A percentile compares a stretch with the other conserved stretches of the same genome.
Conservation (phyloP, 2,888 invertebrate species). For the Catocala nupta region DNA sequence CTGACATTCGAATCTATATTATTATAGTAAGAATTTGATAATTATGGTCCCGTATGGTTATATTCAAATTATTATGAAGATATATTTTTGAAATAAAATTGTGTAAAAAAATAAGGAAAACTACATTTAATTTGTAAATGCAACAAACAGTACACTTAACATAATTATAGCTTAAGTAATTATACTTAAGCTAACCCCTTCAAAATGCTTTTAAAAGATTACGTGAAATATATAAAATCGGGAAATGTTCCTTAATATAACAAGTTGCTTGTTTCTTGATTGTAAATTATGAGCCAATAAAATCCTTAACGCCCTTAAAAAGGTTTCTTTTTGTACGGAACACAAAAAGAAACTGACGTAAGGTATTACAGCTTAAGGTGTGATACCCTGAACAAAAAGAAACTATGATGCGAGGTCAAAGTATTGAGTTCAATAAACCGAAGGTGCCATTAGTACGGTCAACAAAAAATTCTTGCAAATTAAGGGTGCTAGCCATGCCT, state of each 20-base stretch:
- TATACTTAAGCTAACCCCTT: too few relatives aligned
- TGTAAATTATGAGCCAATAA: constrained; percentile 4
- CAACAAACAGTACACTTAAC: too few relatives aligned
- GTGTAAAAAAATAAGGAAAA: too few relatives aligned
- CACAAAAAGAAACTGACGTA: constrained; percentile 9
- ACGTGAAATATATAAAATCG: background rate
- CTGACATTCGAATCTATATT: too few relatives aligned
- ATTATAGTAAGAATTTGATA: too few relatives aligned
- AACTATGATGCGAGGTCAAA: constrained; percentile 1
- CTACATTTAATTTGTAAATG: too few relatives aligned
- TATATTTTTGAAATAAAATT: too few relatives aligned
- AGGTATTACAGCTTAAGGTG: constrained; percentile 9
- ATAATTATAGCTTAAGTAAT: too few relatives aligned
- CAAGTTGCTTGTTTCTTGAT: background rate
- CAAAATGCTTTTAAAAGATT: too few relatives aligned
- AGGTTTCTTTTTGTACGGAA: background rate
- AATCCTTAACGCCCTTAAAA: background rate
- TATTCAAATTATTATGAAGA: too few relatives aligned
- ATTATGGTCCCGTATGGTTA: too few relatives aligned
- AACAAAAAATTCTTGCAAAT: background rate
- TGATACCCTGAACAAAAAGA: constrained; percentile 7
- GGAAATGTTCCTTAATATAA: constrained; percentile 2
- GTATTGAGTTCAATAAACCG: background rate
- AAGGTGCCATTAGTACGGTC: background rate
- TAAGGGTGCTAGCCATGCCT: too few relatives aligned